Evolutionary conservation across 2,797 vertebrate genomes (phyloP).

Genomic region (Bovichtus diacanthus): DNA sequence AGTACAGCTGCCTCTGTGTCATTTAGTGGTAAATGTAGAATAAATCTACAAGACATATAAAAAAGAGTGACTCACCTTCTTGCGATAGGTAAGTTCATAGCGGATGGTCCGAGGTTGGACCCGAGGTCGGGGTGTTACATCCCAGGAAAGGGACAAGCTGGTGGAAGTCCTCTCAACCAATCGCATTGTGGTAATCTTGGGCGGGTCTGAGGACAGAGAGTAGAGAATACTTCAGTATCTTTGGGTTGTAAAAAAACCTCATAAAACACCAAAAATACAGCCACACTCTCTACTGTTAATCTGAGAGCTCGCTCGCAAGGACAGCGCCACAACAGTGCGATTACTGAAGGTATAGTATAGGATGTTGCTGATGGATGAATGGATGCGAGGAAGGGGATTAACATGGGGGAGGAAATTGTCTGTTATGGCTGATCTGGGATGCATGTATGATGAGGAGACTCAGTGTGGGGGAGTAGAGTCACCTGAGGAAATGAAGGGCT

Average conservation of each 20-base stretch:
- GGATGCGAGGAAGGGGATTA: background rate
- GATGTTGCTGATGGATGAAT: background rate
- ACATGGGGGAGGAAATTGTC: background rate
- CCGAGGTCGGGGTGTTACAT: slow-evolving; percentile 80
- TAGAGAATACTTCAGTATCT: slow-evolving; percentile 7
- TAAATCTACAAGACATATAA: too few relatives aligned
- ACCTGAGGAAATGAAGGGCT: too few relatives aligned
- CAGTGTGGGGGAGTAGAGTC: too few relatives aligned
- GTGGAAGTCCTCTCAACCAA: slow-evolving; percentile 87
- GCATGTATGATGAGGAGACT: too few relatives aligned
- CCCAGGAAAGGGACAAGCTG: slow-evolving; percentile 92
- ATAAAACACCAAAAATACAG: background rate
- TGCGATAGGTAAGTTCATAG: slow-evolving; percentile 94
- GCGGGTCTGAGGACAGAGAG: slow-evolving; percentile 87
- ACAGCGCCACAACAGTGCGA: background rate
- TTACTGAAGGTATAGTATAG: background rate
- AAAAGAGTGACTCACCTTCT: slow-evolving; percentile 83
- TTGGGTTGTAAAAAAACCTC: background rate
- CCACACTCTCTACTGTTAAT: background rate
- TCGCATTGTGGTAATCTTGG: slow-evolving; percentile 88
- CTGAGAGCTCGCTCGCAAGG: background rate
- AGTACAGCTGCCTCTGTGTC: background rate
- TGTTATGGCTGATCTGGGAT: too few relatives aligned
- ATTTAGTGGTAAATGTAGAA: background rate
- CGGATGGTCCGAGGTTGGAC: slow-evolving; percentile 83